Conservation (phyloP, 2,797 vertebrate genomes). For the Gallirallus australis region DNA sequence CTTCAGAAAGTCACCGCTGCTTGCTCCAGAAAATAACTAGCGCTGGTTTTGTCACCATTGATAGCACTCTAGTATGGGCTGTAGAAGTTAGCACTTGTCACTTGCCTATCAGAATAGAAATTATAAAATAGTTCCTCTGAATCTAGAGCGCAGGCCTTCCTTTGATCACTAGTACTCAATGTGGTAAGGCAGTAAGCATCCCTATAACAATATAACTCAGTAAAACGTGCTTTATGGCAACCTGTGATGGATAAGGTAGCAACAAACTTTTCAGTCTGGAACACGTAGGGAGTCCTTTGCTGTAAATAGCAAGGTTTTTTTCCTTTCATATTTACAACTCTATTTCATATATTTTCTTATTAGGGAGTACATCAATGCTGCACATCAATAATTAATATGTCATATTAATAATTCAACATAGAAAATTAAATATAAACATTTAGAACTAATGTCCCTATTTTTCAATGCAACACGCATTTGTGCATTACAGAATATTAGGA, state of each 20-base stretch:
- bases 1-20: not conserved
- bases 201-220: not conserved
- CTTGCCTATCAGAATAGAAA: not conserved
- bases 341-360: conserved; percentile 51
- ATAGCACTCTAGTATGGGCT: not conserved
- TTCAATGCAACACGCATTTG: not conserved
- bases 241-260: not conserved
- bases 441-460: conserved; percentile 43
- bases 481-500: conserved; percentile 8
- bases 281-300: not conserved
- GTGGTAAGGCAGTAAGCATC: not conserved
- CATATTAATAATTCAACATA: conserved; percentile 70
- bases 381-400: conserved; percentile 51
- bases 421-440: conserved; percentile 43
- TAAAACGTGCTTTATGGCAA: not conserved
- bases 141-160: not conserved
- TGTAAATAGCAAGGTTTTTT: not conserved
- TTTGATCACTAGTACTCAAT: not conserved
- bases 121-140: not conserved
- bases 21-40: not conserved
- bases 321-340: conserved; percentile 23
- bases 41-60: not conserved
- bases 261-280: conserved; percentile 23
- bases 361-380: conserved; percentile 4
- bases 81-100: not conserved